Conservation (phyloP, 1,140 invertebrate species). For the Eubasilissa regina region DNA sequence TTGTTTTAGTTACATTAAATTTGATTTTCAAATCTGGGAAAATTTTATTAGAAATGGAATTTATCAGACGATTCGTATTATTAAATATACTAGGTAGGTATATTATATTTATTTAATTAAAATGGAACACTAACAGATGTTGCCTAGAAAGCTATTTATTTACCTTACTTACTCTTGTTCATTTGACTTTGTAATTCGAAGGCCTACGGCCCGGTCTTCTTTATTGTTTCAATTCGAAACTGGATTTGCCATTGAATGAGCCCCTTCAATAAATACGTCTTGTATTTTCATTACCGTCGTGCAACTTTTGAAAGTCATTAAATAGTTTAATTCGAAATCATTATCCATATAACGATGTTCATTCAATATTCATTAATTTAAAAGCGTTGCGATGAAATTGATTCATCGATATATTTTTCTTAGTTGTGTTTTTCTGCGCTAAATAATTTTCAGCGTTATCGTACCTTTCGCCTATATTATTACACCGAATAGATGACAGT, state of each 20-base stretch:
- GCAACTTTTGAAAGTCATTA: background rate
- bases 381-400: too few species aligned
- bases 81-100: slow-evolving; percentile 25
- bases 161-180: slow-evolving; percentile 17
- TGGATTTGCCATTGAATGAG: slow-evolving; percentile 10
- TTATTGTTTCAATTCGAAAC: slow-evolving; percentile 21
- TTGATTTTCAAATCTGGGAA: slow-evolving; percentile 35
- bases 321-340: too few species aligned
- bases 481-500: slow-evolving; percentile 2
- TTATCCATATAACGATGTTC: too few species aligned
- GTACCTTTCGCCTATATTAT: background rate
- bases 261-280: slow-evolving; percentile 14
- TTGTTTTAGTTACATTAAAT: background rate
- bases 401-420: too few species aligned
- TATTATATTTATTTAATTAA: slow-evolving; percentile 43
- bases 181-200: slow-evolving; percentile 44
- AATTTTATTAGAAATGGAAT: slow-evolving; percentile 33
- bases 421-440: background rate
- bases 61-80: slow-evolving; percentile 32
- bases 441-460: background rate
- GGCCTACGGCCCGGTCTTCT: slow-evolving; percentile 14
- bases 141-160: slow-evolving; percentile 37
- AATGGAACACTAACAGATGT: slow-evolving; percentile 40
- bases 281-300: too few species aligned
- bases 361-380: too few species aligned